phyloP scores from a whole-genome alignment of 2,113 vertebrate genomes.

The Lampris incognitus region DNA sequence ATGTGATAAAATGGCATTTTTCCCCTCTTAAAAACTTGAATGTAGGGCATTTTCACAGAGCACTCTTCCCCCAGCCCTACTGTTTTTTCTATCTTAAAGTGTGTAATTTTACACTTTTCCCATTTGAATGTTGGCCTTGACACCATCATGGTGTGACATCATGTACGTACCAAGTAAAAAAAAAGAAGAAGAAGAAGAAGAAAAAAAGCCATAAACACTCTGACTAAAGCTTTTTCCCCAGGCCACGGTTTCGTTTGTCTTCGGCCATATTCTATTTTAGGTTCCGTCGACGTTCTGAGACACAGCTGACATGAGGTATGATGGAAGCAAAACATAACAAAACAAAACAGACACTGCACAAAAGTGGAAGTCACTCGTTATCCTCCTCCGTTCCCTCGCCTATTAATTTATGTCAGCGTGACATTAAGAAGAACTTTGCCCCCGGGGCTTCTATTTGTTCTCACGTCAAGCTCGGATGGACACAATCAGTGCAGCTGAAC shows the following conservation, averaged over 20 bases:
- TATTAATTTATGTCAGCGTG: conserved; percentile 59
- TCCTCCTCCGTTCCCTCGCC: conserved; percentile 13
- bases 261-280: conserved; percentile 30
- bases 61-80: no score
- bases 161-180: neutral
- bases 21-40: no score
- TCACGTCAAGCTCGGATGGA: conserved; percentile 72
- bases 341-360: conserved; percentile 3
- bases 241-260: conserved; percentile 14
- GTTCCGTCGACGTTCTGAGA: conserved; percentile 21
- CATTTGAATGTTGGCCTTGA: no score
- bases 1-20: no score
- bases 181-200: neutral
- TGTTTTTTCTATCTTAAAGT: no score
- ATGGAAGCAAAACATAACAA: no score
- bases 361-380: neutral
- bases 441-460: conserved; percentile 53
- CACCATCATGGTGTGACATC: no score
- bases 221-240: conserved; percentile 21
- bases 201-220: conserved; percentile 39
- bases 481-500: conserved; percentile 72
- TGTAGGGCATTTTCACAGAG: no score
- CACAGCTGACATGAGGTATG: neutral
- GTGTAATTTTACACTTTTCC: no score
- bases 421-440: conserved; percentile 40